Evolutionary conservation across 2,113 vertebrate genomes (phyloP), one percentile per base, ranked within the genome.

Genomic region (Neolamprologus cancellatus): DNA sequence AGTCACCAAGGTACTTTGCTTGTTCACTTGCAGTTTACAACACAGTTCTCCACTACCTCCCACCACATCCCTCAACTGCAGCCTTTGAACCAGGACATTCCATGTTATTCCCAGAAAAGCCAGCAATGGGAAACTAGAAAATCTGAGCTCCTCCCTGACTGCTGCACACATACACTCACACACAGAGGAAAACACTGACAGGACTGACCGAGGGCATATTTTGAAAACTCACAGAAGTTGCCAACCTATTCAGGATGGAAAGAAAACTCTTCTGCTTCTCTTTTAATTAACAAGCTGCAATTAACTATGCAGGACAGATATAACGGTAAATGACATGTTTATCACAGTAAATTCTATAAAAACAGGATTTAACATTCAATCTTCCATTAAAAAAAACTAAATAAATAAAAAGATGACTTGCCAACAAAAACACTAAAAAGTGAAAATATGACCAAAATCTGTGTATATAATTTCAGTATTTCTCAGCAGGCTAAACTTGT

Each of bases 1-100:
- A 66, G 17, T 61, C 69, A 84, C 76, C 53, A 20, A 88, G 88
- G 92, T 93, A 92, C 89, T 86, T 90, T 84, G 86, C 88, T 86
- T 34, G 80, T 78, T 94, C 92, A 93, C 92, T 93, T 91, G 87
- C 57, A 81, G 52, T 71, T 59, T 90, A 81, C 76, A 82, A 81
- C 64, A 91, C 3, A 74, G 34, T 4, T 8, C 55, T n/a, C 44
- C 1, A n/a, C 10, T 71, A 48, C 53, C 79, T 78, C 84, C 81
- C 85, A 36, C 88, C 64, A 69, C 64, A 46, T 74, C 66, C 23
- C 44, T 69, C 57, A 36, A 55, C 82, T 46, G 18, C 81, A 87
- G 84, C 20, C 28, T 91, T n/a, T 78, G 81, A 86, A 85, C 85
- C 84, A 89, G 78, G 85, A 76, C 84, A 89, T 25, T 36, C 64